phyloP scores from a whole-genome alignment of 2,797 vertebrate species.

The Chaunax sp. region DNA sequence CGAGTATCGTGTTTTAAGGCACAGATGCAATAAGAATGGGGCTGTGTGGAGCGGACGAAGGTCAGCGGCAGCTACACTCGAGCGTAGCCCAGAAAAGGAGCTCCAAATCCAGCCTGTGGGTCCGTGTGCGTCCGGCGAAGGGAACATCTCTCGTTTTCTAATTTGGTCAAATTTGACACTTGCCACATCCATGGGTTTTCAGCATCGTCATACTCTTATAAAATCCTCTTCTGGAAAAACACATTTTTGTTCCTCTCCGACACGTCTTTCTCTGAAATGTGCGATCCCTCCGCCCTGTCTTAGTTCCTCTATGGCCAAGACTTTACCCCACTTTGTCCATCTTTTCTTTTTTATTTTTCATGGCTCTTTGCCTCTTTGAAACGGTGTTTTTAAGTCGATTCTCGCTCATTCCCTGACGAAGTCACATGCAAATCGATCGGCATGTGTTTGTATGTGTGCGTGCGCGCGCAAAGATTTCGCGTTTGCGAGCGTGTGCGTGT shows the following conservation, averaged over 20 bases:
- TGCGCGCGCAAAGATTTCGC: conserved; percentile 28
- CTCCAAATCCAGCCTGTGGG: conserved; percentile 84
- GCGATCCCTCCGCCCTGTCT: conserved; percentile 83
- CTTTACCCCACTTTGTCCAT: conserved; percentile 81
- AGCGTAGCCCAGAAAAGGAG: conserved; percentile 83
- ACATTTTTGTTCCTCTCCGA: conserved; percentile 73
- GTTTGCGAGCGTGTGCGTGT: conserved; percentile 54
- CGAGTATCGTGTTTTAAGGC: conserved; percentile 73
- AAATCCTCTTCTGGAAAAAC: conserved; percentile 78
- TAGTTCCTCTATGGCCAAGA: conserved; percentile 68
- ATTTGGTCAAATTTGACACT: conserved; percentile 72
- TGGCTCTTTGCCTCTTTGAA: conserved; percentile 73
- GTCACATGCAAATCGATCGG: conserved; percentile 86
- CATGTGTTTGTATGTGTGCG: conserved; percentile 59
- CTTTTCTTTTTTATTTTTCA: conserved; percentile 77
- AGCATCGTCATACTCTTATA: conserved; percentile 61
- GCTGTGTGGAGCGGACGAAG: conserved; percentile 68
- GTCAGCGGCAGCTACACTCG: conserved; percentile 80
- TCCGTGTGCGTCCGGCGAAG: conserved; percentile 80
- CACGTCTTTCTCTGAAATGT: conserved; percentile 66
- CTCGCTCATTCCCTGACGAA: conserved; percentile 82
- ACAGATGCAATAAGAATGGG: conserved; percentile 61
- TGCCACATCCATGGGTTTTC: conserved; percentile 69
- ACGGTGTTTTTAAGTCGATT: conserved; percentile 80
- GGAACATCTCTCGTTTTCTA: conserved; percentile 53